Percentiles rank a stretch among this genome's conserved stretches.
These are phyloP conservation scores for Chymomyza amoena DNA, from an alignment of 2,888 invertebrate species.

Conservation along the genomic window DNA sequence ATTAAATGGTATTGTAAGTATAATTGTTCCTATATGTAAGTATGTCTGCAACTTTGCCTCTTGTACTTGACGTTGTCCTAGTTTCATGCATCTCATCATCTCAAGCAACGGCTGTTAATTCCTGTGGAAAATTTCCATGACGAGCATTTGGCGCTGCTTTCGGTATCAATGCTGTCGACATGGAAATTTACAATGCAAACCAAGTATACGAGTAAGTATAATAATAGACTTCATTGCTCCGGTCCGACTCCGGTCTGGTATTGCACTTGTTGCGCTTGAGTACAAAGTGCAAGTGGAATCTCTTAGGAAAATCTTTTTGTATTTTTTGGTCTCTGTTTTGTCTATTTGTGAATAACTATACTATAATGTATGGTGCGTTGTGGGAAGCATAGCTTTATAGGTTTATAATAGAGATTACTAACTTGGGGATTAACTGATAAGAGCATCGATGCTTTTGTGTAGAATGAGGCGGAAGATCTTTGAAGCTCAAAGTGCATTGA, in stretches of 20 bases:
- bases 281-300: conserved; percentile 55
- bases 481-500: not conserved
- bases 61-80: conserved; percentile 48
- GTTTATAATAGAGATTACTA: not conserved
- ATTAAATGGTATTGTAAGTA: not conserved
- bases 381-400: not conserved
- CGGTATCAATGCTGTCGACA: conserved; percentile 3
- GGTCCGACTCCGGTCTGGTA: conserved; percentile 17
- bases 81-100: conserved; percentile 34
- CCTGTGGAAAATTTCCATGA: conserved; percentile 53
- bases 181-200: conserved; percentile 51
- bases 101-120: not conserved
- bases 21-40: not conserved
- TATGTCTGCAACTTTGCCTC: not conserved
- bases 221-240: conserved; percentile 1
- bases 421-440: not conserved
- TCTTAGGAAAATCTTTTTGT: conserved; percentile 13
- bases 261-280: conserved; percentile 67
- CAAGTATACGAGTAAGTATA: conserved; percentile 4
- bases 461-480: not conserved
- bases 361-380: not conserved
- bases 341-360: not conserved
- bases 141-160: conserved; percentile 6
- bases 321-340: not conserved
- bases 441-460: not conserved